phyloP scores from a whole-genome alignment of 2,888 invertebrate genomes.

The Bellardia bayeri region DNA sequence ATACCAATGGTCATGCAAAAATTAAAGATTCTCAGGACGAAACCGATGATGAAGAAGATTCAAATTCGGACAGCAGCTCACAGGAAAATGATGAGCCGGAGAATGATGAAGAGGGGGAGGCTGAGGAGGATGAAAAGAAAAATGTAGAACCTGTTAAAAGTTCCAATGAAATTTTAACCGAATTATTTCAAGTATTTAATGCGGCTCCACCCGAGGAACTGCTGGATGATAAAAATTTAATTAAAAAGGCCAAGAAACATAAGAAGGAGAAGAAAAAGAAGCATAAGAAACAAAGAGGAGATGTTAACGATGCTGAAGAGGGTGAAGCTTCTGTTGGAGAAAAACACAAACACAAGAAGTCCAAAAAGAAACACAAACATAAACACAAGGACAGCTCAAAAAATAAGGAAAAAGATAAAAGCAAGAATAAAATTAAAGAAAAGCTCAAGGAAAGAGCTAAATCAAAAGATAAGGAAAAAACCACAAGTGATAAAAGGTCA shows the following conservation, averaged over 20 bases:
- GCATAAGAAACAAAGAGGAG: constrained; percentile 78
- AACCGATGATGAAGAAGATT: constrained; percentile 50
- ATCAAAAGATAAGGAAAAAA: constrained; percentile 67
- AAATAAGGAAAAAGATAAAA: constrained; percentile 78
- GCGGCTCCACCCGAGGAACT: constrained; percentile 88
- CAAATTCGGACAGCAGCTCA: constrained; percentile 52
- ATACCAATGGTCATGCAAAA: constrained; percentile 38
- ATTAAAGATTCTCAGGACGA: constrained; percentile 28
- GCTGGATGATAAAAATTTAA: constrained; percentile 81
- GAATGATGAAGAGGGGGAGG: constrained; percentile 38
- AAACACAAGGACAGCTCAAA: constrained; percentile 77
- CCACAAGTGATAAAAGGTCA: constrained; percentile 34
- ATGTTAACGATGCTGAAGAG: constrained; percentile 75
- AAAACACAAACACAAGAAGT: constrained; percentile 77
- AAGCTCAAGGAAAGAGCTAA: constrained; percentile 74
- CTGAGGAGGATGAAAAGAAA: constrained; percentile 79
- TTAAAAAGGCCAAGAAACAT: constrained; percentile 80
- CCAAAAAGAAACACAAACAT: constrained; percentile 78
- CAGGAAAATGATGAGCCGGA: constrained; percentile 44
- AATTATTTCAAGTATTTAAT: constrained; percentile 89
- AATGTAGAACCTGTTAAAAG: constrained; percentile 82
- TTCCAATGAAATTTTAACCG: constrained; percentile 90
- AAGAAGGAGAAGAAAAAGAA: constrained; percentile 82
- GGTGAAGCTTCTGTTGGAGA: constrained; percentile 57
- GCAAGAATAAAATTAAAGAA: constrained; percentile 76